Evolutionary conservation across 2,113 vertebrate genomes (phyloP), one percentile per base, ranked within the genome.

Genomic region (Cichladusa arquata): DNA sequence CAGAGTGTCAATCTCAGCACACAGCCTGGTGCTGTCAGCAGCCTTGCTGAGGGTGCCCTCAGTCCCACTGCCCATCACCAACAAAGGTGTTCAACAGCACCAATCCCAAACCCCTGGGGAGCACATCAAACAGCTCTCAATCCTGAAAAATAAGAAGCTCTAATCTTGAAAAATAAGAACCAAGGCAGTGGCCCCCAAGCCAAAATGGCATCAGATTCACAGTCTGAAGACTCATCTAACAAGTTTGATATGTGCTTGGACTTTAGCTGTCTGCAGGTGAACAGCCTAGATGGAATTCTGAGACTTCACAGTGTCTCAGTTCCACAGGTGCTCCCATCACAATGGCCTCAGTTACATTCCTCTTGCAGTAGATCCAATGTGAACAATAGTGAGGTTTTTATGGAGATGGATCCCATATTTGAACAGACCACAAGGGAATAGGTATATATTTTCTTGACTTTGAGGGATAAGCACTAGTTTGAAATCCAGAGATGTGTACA

Each of bases 301-400:
- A 38, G 65, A 40, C 28, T 78, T 77, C 17, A 13, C 16, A 12
- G 12, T 28, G 24, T 38, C 31, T 81, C 60, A 19, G 57, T 34
- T 56, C 60, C 1, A 0, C 42, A 67, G 25, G 6, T 31, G 3
- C 3, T 64, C 26, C 26, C 26, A 7, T 24, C 18, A 2, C 2
- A 25, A 11, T 12, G 44, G 14, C 33, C 15, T 40, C 11, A 48
- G 28, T 36, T 40, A 25, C 6, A 11, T 67, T 64, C 36, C 9
- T 31, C 7, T 64, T 62, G 8, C 40, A 83, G 18, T 4, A 64
- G 23, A n/a, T 29, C 8, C 22, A 45, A 1, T 40, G 14, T 23
- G 20, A 89, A 23, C 11, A 72, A 33, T 1, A 11, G 44, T 28
- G 44, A 64, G 34, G 14, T 5, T 51, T 61, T 5, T 0, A n/a